These are phyloP conservation scores for Heliconius hermathena DNA, from an alignment of 1,140 invertebrate genomes.

Conservation along the genomic window DNA sequence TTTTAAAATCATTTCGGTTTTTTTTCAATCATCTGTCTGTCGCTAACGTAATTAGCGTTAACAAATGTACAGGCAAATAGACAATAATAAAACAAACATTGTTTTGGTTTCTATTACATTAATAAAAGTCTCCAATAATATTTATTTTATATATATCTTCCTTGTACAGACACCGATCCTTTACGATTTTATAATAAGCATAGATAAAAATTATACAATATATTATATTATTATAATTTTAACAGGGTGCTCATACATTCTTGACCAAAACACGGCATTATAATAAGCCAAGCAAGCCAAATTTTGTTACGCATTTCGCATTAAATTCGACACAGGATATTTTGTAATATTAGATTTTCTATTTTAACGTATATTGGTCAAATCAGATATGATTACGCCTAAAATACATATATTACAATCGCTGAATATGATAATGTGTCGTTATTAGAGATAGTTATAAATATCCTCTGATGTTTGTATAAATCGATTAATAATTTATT, in stretches of 20 bases:
- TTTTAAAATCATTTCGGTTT: no score
- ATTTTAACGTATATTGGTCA: background rate
- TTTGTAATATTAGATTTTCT: background rate
- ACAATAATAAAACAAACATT: no score
- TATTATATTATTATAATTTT: no score
- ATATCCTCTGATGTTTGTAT: background rate
- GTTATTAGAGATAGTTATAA: constrained; percentile 5
- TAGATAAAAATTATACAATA: no score
- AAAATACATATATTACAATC: constrained; percentile 2
- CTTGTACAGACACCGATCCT: no score
- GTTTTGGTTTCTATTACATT: no score
- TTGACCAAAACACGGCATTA: background rate
- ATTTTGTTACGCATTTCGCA: constrained; percentile 18
- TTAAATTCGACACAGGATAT: background rate
- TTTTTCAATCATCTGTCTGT: no score
- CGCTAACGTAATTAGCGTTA: no score
- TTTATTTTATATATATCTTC: no score
- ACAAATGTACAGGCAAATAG: no score
- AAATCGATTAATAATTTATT: background rate
- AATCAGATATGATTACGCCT: background rate
- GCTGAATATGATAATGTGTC: background rate
- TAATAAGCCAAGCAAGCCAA: constrained; percentile 7
- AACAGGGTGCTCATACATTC: background rate
- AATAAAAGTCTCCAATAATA: no score
- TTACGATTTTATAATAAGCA: no score